Conservation (phyloP, 2,888 invertebrate species). For the Agrotis exclamationis region DNA sequence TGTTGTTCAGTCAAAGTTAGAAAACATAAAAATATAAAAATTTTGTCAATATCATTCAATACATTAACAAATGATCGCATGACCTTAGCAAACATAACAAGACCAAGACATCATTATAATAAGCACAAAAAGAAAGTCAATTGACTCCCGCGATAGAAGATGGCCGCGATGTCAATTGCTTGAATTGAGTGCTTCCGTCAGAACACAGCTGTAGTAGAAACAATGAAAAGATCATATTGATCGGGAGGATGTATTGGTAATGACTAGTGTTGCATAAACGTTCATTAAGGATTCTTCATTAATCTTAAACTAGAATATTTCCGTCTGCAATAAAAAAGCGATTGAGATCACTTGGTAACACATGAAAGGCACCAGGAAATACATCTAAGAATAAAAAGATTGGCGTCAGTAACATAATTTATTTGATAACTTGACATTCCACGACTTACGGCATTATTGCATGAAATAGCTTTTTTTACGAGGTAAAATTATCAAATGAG, state of each 20-base stretch:
- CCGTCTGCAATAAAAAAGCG: neutral
- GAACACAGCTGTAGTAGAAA: conserved; percentile 53
- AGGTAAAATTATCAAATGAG: too few relatives aligned
- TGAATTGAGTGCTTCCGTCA: conserved; percentile 72
- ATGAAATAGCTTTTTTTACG: too few relatives aligned
- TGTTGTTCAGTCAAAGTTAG: too few relatives aligned
- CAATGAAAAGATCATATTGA: conserved; percentile 47
- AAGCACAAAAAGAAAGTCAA: conserved; percentile 71
- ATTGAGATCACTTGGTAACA: too few relatives aligned
- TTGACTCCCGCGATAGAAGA: conserved; percentile 67
- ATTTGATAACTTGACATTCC: too few relatives aligned
- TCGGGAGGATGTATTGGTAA: conserved; percentile 23
- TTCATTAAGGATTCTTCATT: neutral
- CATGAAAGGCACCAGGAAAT: too few relatives aligned
- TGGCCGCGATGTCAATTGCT: conserved; percentile 72
- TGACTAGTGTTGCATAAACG: conserved; percentile 1
- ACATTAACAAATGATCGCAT: too few relatives aligned
- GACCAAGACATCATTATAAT: conserved; percentile 35
- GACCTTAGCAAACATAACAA: conserved; percentile 25
- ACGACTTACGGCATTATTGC: too few relatives aligned
- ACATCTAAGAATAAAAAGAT: too few relatives aligned
- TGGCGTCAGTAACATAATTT: too few relatives aligned
- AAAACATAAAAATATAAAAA: too few relatives aligned
- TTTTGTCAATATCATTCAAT: too few relatives aligned
- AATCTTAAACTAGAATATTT: neutral